phyloP scores from a whole-genome alignment of 1,140 invertebrate species.

The Achroia grisella region DNA sequence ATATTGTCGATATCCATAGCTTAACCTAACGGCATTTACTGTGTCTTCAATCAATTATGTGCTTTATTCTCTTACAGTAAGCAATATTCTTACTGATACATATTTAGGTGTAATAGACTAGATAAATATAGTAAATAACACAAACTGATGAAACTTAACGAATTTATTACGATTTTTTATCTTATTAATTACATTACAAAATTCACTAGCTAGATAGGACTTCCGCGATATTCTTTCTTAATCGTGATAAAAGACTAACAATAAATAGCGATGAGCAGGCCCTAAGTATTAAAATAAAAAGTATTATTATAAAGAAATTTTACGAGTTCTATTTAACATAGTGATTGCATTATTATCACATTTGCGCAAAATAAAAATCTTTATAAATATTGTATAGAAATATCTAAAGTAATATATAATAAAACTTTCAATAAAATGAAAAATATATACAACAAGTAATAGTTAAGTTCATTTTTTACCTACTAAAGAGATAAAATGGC shows the following conservation, averaged over 20 bases:
- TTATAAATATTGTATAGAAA: not conserved
- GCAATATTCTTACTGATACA: too few species aligned
- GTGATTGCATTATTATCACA: not conserved
- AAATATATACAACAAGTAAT: not conserved
- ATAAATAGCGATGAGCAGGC: slow-evolving; percentile 2
- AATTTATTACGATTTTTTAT: slow-evolving; percentile 2
- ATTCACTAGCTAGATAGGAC: slow-evolving; percentile 26
- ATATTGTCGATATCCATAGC: too few species aligned
- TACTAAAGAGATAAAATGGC: slow-evolving; percentile 32
- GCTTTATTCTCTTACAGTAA: too few species aligned
- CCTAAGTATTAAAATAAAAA: too few species aligned
- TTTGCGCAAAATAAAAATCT: not conserved
- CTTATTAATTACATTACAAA: slow-evolving; percentile 10
- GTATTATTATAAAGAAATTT: too few species aligned
- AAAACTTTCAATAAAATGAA: slow-evolving; percentile 1
- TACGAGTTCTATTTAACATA: too few species aligned
- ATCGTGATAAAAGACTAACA: slow-evolving; percentile 13
- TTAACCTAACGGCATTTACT: too few species aligned
- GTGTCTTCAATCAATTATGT: too few species aligned
- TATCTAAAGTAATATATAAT: slow-evolving; percentile 1
- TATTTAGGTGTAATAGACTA: too few species aligned
- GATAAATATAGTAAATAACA: too few species aligned
- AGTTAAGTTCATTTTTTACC: not conserved
- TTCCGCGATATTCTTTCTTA: slow-evolving; percentile 10
- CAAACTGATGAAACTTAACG: too few species aligned